These are phyloP conservation scores for Todiramphus chloris DNA, from an alignment of 2,113 vertebrate species.

Conservation along the genomic window DNA sequence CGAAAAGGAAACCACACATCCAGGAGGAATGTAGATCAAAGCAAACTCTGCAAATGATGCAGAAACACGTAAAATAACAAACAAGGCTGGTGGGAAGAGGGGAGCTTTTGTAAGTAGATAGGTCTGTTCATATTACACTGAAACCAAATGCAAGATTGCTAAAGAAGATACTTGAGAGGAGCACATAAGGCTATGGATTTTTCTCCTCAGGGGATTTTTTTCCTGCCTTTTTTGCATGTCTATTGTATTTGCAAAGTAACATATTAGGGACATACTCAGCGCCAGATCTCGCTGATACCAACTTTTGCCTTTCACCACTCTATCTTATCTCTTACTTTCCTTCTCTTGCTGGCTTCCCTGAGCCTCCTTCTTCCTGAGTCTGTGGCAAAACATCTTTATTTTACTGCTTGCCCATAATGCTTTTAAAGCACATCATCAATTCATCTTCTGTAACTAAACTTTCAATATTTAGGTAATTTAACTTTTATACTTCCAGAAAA, in stretches of 20 bases:
- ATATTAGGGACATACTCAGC: conserved; percentile 49
- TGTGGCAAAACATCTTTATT: neutral
- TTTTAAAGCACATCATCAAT: neutral
- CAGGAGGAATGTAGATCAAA: conserved; percentile 85
- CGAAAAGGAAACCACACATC: conserved; percentile 80
- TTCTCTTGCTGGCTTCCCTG: neutral
- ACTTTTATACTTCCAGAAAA: neutral
- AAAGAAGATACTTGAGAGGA: conserved; percentile 68
- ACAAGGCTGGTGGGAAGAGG: conserved; percentile 79
- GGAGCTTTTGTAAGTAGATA: conserved; percentile 80
- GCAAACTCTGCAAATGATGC: conserved; percentile 82
- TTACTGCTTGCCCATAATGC: neutral
- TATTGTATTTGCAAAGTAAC: conserved; percentile 64
- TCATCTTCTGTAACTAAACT: neutral
- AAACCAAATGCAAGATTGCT: conserved; percentile 75
- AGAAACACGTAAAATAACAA: conserved; percentile 86
- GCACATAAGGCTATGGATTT: conserved; percentile 62
- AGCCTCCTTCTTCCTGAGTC: neutral
- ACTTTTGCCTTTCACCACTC: conserved; percentile 32
- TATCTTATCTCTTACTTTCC: conserved; percentile 12
- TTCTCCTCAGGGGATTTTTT: conserved; percentile 59
- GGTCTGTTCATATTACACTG: conserved; percentile 79
- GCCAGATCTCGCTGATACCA: conserved; percentile 33
- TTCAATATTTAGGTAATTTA: neutral
- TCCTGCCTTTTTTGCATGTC: conserved; percentile 9